phyloP scores from a whole-genome alignment of 2,888 invertebrate species.

The Oxytorus armatus region DNA sequence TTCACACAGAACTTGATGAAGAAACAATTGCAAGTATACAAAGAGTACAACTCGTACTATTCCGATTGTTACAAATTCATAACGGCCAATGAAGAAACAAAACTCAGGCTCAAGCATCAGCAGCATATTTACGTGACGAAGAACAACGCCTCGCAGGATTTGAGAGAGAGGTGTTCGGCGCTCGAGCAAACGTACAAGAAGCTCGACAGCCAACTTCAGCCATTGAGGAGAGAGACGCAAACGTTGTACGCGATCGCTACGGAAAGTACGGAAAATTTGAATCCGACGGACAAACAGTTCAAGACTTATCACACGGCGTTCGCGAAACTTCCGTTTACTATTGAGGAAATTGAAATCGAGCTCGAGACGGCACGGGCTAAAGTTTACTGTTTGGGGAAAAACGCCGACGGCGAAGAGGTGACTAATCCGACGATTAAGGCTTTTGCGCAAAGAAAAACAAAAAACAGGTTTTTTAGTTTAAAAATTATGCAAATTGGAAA shows the following conservation, averaged over 20 bases:
- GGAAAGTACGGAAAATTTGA: constrained; percentile 85
- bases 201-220: constrained; percentile 77
- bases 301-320: constrained; percentile 78
- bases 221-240: constrained; percentile 84
- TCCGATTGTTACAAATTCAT: constrained; percentile 77
- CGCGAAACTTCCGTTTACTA: constrained; percentile 85
- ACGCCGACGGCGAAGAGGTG: constrained; percentile 87
- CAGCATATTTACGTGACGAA: constrained; percentile 71
- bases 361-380: constrained; percentile 87
- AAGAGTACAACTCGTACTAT: constrained; percentile 73
- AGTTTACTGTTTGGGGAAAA: constrained; percentile 87
- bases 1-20: constrained; percentile 45
- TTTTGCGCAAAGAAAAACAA: too few relatives aligned
- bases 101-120: constrained; percentile 73
- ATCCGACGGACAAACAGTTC: constrained; percentile 86
- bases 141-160: constrained; percentile 80
- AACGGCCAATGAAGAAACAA: constrained; percentile 73
- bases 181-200: constrained; percentile 80
- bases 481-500: too few relatives aligned
- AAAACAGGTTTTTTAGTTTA: too few relatives aligned
- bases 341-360: constrained; percentile 86
- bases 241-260: constrained; percentile 86
- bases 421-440: too few relatives aligned
- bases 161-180: constrained; percentile 75
- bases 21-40: constrained; percentile 78